Evolutionary conservation across 92 coral and sea anemone species (phyloP).

Genomic region (Actinernus sp.): DNA sequence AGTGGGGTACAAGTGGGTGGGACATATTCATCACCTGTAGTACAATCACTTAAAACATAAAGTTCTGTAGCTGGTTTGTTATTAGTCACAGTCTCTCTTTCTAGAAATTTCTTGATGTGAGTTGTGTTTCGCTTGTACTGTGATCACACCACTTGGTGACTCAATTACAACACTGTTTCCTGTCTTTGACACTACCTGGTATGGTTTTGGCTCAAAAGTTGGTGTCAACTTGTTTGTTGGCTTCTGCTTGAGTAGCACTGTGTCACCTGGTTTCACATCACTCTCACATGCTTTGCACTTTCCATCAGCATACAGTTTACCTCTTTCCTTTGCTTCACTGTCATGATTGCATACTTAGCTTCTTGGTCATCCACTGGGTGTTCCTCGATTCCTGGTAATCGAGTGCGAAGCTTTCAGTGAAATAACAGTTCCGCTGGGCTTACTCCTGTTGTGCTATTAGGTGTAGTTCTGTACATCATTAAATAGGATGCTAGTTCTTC

Average conservation of each 20-base stretch:
- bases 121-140: constrained; percentile 6
- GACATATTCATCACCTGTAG: no score
- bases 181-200: constrained; percentile 8
- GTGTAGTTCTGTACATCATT: constrained; percentile 14
- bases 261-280: constrained; percentile 3
- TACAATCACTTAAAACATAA: no score
- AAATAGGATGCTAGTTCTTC: constrained; percentile 20
- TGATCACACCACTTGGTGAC: constrained; percentile 10
- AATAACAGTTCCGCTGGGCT: constrained; percentile 37
- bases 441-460: constrained; percentile 39
- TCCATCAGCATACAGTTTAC: constrained; percentile 23
- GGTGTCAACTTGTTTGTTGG: constrained; percentile 6
- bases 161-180: constrained; percentile 6
- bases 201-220: constrained; percentile 14
- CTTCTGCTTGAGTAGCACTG: constrained; percentile 4
- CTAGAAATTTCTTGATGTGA: constrained; percentile 3
- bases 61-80: background rate
- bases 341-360: constrained; percentile 1
- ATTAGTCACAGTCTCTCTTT: background rate
- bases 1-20: no score
- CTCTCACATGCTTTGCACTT: constrained; percentile 12
- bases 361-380: constrained; percentile 17
- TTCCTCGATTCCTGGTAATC: constrained; percentile 30
- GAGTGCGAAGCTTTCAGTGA: constrained; percentile 24
- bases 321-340: constrained; percentile 27